These are phyloP conservation scores for Epicauta chinensis DNA, from an alignment of 1,140 invertebrate species.

Conservation along the genomic window DNA sequence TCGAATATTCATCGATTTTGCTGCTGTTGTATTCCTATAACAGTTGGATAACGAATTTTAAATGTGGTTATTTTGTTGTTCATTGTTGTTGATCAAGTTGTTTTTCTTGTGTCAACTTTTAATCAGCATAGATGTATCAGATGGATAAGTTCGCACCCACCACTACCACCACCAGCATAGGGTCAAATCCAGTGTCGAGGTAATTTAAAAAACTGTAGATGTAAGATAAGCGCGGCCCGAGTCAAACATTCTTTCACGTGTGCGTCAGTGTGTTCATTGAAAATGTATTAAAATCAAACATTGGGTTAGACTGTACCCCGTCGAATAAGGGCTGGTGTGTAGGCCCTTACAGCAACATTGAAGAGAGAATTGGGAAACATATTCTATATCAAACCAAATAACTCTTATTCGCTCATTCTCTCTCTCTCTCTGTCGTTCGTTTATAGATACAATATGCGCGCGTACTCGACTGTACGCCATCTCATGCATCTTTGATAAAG, in stretches of 20 bases:
- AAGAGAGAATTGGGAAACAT: neutral
- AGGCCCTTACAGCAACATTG: neutral
- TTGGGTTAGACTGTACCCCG: too few species aligned
- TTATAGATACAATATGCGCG: neutral
- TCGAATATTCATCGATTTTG: neutral
- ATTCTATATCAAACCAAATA: too few species aligned
- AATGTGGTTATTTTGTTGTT: too few species aligned
- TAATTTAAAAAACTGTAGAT: slow-evolving; percentile 12
- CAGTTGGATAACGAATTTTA: too few species aligned
- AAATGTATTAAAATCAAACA: slow-evolving; percentile 41
- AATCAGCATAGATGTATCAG: too few species aligned
- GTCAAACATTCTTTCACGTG: slow-evolving; percentile 32
- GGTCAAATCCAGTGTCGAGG: slow-evolving; percentile 5
- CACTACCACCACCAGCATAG: neutral
- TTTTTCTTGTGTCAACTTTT: too few species aligned
- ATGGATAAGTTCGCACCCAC: neutral
- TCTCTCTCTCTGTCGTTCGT: too few species aligned
- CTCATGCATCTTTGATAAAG: slow-evolving; percentile 36
- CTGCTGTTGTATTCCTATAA: too few species aligned
- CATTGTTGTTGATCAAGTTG: too few species aligned
- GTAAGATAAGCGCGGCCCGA: slow-evolving; percentile 9
- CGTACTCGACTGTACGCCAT: neutral
- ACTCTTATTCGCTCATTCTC: too few species aligned
- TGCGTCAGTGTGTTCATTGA: slow-evolving; percentile 30
- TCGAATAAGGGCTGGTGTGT: neutral